Base-by-base conservation (phyloP, 2,888 invertebrate genomes). In the Limenitis camilla region DNA sequence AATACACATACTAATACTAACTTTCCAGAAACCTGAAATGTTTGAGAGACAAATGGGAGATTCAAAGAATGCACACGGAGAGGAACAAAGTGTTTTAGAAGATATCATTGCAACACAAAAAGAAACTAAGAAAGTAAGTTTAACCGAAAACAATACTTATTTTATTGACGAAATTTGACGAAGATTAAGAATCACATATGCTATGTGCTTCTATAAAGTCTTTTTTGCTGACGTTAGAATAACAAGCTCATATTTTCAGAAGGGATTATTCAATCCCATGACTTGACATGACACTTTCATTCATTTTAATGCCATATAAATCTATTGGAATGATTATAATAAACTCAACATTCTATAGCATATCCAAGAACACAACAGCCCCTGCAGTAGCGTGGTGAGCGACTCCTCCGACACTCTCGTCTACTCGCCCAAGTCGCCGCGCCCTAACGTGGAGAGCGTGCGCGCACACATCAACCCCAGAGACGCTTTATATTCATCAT, bases 1-100 rank as follows among this genome's bases (percentile, higher is more conserved):
- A 8, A 44, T 29, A 44, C 6, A 7, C 3, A 36, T 10, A 40
- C n/a, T 45, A 33, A n/a, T 38, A 19, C 10, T 31, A 9, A 53
- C 33, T 53, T 58, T 68, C 1, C 72, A 85, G 85, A 79, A 71
- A 65, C 78, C 71, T 42, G 78, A 73, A 31, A 84, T 86, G 79
- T 68, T 87, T 48, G 86, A 87, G 61, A 72, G 72, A 55, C 75
- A 80, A 59, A 81, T 87, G 69, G 86, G 86, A 41, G 86, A 87
- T 64, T 73, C 78, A 46, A 74, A 64, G 47, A 71, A 62, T 54
- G 60, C 66, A 10, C 72, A 75, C 51, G 64, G 63, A 40, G 71
- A 74, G 10, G 74, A 72, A 6, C 64, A 61, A 33, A 56, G 61
- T 40, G 53, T 63, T 38, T 42, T 68, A 32, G 72, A 74, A 38